phyloP scores from a whole-genome alignment of 2,888 invertebrate species.

The Punctoribates punctum region DNA sequence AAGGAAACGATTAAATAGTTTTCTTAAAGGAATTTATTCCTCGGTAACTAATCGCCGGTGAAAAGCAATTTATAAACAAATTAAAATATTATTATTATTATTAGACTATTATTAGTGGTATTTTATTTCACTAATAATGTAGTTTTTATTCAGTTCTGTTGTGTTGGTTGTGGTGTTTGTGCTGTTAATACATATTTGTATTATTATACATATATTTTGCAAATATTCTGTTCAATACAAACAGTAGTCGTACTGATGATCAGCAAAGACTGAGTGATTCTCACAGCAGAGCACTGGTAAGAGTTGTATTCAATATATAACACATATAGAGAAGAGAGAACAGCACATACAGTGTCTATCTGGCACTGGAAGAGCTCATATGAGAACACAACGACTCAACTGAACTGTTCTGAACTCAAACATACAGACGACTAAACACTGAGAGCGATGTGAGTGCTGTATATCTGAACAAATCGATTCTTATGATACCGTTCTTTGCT shows the following conservation, averaged over 20 bases:
- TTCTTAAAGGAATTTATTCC: too few relatives aligned
- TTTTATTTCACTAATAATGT: not conserved
- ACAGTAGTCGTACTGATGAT: not conserved
- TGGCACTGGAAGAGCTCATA: not conserved
- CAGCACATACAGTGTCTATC: not conserved
- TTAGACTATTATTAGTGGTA: too few relatives aligned
- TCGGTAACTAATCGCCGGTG: too few relatives aligned
- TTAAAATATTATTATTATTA: too few relatives aligned
- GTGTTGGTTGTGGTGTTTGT: not conserved
- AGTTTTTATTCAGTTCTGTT: not conserved
- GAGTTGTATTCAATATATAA: too few relatives aligned
- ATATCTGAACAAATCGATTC: constrained; percentile 9
- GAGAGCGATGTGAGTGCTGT: constrained; percentile 1
- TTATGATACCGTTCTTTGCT: not conserved
- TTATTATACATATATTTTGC: constrained; percentile 10
- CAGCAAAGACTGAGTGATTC: not conserved
- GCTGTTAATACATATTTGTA: not conserved
- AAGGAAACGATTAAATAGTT: too few relatives aligned
- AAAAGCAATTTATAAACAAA: too few relatives aligned
- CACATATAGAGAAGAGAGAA: not conserved
- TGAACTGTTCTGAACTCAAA: constrained; percentile 15
- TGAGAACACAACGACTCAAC: not conserved
- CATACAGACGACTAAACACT: constrained; percentile 17
- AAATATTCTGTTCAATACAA: not conserved
- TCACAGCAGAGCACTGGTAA: not conserved